A percentile compares a stretch with the other conserved stretches of the same genome.
These are phyloP conservation scores for Phrynocephalus forsythii DNA, from an alignment of 2,797 vertebrate genomes.

Conservation along the genomic window DNA sequence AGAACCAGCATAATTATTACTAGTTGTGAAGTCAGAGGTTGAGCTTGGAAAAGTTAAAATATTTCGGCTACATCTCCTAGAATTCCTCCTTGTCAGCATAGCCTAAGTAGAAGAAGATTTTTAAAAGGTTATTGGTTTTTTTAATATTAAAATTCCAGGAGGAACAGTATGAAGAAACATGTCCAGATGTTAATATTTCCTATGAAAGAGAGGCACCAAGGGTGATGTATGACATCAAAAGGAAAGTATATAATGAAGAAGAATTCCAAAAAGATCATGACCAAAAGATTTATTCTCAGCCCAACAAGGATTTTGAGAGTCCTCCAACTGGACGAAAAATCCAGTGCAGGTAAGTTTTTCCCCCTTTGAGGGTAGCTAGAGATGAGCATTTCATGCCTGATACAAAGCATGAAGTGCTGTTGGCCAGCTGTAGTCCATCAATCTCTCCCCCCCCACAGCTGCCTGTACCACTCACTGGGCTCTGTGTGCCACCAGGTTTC, in stretches of 20 bases:
- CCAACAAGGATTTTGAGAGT: slow-evolving; percentile 25
- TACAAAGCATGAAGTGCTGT: too few species aligned
- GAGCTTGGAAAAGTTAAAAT: too few species aligned
- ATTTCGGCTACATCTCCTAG: too few species aligned
- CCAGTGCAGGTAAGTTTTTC: slow-evolving; percentile 60
- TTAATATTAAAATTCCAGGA: slow-evolving; percentile 24
- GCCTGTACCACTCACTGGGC: too few species aligned
- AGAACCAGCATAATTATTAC: not conserved
- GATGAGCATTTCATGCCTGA: too few species aligned
- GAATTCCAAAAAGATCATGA: slow-evolving; percentile 66
- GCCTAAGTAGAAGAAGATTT: not conserved
- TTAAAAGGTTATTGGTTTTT: not conserved
- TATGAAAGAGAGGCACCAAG: not conserved
- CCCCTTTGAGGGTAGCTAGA: not conserved
- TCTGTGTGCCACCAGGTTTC: too few species aligned
- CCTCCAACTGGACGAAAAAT: slow-evolving; percentile 41
- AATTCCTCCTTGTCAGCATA: too few species aligned
- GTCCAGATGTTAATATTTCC: not conserved
- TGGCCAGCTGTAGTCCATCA: too few species aligned
- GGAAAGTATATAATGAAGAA: slow-evolving; percentile 71
- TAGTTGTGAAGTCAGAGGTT: too few species aligned
- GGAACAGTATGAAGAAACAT: slow-evolving; percentile 40
- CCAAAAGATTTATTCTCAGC: slow-evolving; percentile 29
- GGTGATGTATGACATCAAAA: slow-evolving; percentile 52
- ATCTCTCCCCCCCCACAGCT: too few species aligned